Base-by-base conservation (phyloP, 1,140 invertebrate species). In the Drosophila ficusphila region DNA sequence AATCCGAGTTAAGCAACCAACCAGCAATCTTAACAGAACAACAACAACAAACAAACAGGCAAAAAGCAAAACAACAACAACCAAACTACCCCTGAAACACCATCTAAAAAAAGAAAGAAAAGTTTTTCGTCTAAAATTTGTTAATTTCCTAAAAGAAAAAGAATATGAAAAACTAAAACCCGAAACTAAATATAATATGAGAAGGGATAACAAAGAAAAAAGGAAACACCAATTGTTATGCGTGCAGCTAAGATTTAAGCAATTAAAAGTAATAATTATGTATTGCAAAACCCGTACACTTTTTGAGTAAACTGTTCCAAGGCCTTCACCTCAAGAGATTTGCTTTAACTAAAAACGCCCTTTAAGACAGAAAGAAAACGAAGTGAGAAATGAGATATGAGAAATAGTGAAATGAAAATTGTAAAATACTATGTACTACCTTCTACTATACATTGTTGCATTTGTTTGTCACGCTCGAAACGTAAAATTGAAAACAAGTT, bases 51-150 rank as follows among this genome's bases (percentile, higher is more conserved):
- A 36, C 56, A 73, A 73, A 31, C 69, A 51, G 70, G 51, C 78
- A 79, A 77, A 62, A 73, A 56, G 67, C 73, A 78, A 85, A 79
- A 67, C 71, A 83, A 75, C 64, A 77, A 82, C 64, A 79, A 76
- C 65, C 61, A 64, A 61, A 65, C 60, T 48, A 58, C 46, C 57
- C 46, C 58, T 12, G n/a, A 42, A 8, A 16, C 19, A 16, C 36
- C 36, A 14, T 14, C 4, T 33, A 18, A 39, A 18, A 39, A 39
- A 16, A 38, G 1, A 38, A 9, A 18, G 14, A 36, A 36, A 36
- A 47, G 60, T 68, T 73, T 73, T 78, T 81, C 68, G 44, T 75
- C 71, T 54, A 18, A 54, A 64, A 58, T 42, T 58, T 57, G 51
- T 51, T 74, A 42, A 74, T 77, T 77, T 62, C 46, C 53, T 41